phyloP scores from a whole-genome alignment of 2,113 vertebrate species.

The Oryzias curvinotus region DNA sequence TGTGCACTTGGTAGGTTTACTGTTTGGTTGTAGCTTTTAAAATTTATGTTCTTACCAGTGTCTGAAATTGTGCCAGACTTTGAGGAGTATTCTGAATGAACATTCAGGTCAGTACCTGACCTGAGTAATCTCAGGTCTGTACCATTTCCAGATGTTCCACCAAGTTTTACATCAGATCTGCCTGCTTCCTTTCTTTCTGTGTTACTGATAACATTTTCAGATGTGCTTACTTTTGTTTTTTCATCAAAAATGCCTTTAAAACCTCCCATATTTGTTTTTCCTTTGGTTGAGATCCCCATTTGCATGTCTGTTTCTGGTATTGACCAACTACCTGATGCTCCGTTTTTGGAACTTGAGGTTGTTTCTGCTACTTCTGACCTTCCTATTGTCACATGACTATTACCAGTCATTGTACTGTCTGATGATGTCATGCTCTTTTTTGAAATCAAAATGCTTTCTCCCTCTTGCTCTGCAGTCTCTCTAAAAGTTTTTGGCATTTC shows the following conservation, averaged over 20 bases:
- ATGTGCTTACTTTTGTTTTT: slow-evolving; percentile 33
- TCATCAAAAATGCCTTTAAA: slow-evolving; percentile 27
- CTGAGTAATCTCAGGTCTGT: slow-evolving; percentile 31
- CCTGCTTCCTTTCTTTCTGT: slow-evolving; percentile 38
- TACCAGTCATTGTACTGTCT: slow-evolving; percentile 50
- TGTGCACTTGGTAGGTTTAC: too few relatives aligned
- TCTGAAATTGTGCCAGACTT: slow-evolving; percentile 54
- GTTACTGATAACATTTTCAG: slow-evolving; percentile 48
- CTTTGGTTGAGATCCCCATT: slow-evolving; percentile 31
- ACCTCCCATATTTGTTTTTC: slow-evolving; percentile 34
- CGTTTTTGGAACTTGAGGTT: slow-evolving; percentile 35
- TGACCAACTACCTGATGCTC: slow-evolving; percentile 40
- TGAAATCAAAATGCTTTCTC: slow-evolving; percentile 29
- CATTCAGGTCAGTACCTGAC: slow-evolving; percentile 8
- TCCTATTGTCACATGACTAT: slow-evolving; percentile 34
- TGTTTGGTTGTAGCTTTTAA: too few relatives aligned
- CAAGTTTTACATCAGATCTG: slow-evolving; percentile 21
- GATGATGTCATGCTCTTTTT: slow-evolving; percentile 33
- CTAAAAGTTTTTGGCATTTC: slow-evolving; percentile 46
- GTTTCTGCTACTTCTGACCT: slow-evolving; percentile 27
- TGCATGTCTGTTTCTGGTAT: slow-evolving; percentile 43
- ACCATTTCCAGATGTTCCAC: slow-evolving; percentile 19
- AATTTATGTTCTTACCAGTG: too few relatives aligned
- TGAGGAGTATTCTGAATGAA: slow-evolving; percentile 33
- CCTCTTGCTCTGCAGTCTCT: slow-evolving; percentile 39